A percentile compares a stretch with the other conserved stretches of the same genome.
phyloP scores from a whole-genome alignment of 2,797 vertebrate genomes.

The Melanotaenia nigrans region DNA sequence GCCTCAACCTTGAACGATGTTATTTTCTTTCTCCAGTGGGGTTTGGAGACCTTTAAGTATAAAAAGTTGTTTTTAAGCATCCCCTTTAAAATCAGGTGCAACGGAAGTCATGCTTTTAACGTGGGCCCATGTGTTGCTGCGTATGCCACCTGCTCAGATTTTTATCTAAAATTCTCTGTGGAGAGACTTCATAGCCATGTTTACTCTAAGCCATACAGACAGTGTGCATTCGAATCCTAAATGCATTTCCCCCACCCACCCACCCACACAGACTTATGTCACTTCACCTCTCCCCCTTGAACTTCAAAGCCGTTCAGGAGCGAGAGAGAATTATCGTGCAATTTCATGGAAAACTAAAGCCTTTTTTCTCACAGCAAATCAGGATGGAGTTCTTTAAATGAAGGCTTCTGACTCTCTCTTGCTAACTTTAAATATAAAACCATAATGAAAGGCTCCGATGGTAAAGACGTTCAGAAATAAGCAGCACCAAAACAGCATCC shows the following conservation, averaged over 20 bases:
- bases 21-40: slow-evolving; percentile 42
- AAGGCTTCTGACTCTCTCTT: slow-evolving; percentile 40
- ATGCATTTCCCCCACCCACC: slow-evolving; percentile 40
- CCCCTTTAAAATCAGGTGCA: slow-evolving; percentile 51
- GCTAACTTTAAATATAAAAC: slow-evolving; percentile 71
- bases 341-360: slow-evolving; percentile 72
- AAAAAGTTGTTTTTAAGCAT: slow-evolving; percentile 11
- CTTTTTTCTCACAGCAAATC: slow-evolving; percentile 69
- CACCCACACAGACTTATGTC: slow-evolving; percentile 52
- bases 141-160: slow-evolving; percentile 53
- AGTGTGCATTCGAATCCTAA: slow-evolving; percentile 53
- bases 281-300: slow-evolving; percentile 69
- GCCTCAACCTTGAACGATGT: slow-evolving; percentile 51
- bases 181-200: slow-evolving; percentile 59
- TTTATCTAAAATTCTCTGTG: slow-evolving; percentile 52
- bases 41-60: slow-evolving; percentile 45
- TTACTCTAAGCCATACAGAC: slow-evolving; percentile 47
- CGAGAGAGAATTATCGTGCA: slow-evolving; percentile 56
- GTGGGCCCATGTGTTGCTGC: slow-evolving; percentile 37
- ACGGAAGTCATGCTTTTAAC: slow-evolving; percentile 64
- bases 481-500: slow-evolving; percentile 59
- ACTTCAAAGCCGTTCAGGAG: slow-evolving; percentile 72
- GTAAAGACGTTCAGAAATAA: slow-evolving; percentile 60
- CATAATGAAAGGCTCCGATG: slow-evolving; percentile 72
- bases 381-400: slow-evolving; percentile 54